A percentile compares a stretch with the other conserved stretches of the same genome.
Evolutionary conservation across 2,888 invertebrate genomes (phyloP).

Genomic region (Acleris laterana): DNA sequence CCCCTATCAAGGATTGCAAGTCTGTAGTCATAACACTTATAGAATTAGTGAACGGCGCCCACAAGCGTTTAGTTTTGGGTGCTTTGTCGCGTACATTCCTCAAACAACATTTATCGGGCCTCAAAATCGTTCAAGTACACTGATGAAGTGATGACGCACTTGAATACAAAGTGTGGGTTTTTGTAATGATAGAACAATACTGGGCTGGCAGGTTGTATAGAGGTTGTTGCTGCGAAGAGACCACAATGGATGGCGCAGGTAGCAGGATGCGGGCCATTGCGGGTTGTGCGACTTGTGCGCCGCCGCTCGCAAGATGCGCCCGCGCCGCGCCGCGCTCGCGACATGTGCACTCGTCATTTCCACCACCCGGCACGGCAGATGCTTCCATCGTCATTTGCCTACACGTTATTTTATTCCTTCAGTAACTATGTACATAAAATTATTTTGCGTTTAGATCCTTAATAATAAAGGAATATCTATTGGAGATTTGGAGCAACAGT

Average conservation of each 20-base stretch:
- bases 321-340: conserved; percentile 43
- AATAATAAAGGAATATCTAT: too few species aligned
- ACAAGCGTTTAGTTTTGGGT: conserved; percentile 29
- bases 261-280: conserved; percentile 67
- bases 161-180: conserved; percentile 60
- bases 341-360: conserved; percentile 67
- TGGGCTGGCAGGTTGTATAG: conserved; percentile 58
- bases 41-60: conserved; percentile 3
- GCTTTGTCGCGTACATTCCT: neutral
- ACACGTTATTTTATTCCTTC: too few species aligned
- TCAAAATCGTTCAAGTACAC: conserved; percentile 49
- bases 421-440: too few species aligned
- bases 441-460: too few species aligned
- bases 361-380: conserved; percentile 67
- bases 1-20: conserved; percentile 44
- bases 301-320: conserved; percentile 52
- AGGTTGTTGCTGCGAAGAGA: conserved; percentile 47
- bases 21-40: conserved; percentile 16
- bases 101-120: conserved; percentile 31
- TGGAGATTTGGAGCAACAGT: too few species aligned
- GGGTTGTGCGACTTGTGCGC: too few species aligned
- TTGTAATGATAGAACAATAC: conserved; percentile 69
- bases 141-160: conserved; percentile 52
- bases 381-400: conserved; percentile 45
- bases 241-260: conserved; percentile 73